phyloP scores from a whole-genome alignment of 1,140 invertebrate genomes.

The Reticulitermes speratus region DNA sequence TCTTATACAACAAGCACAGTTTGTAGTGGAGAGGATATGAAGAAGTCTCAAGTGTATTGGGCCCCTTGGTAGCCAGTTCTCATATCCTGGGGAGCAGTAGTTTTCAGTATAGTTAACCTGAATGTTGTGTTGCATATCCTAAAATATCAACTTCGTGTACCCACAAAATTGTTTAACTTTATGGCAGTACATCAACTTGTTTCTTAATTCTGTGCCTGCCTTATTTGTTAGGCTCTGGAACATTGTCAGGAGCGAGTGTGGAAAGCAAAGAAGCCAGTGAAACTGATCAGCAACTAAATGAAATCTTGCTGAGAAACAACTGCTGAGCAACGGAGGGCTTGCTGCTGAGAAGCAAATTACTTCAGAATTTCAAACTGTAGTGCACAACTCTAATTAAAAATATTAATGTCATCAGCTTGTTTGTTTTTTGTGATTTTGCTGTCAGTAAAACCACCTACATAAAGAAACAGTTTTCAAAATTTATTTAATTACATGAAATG shows the following conservation, averaged over 20 bases:
- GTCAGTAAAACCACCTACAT: neutral
- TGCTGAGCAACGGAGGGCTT: neutral
- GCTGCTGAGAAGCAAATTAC: neutral
- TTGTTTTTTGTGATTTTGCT: neutral
- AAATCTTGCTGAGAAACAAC: neutral
- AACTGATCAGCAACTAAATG: conserved; percentile 28
- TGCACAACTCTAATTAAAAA: neutral
- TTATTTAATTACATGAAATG: neutral
- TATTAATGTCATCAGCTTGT: conserved; percentile 4
- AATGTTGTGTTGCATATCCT: too few relatives aligned
- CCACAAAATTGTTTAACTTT: too few relatives aligned
- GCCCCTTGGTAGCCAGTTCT: too few relatives aligned
- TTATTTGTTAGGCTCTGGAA: conserved; percentile 48
- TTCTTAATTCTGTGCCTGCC: conserved; percentile 27
- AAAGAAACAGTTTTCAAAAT: neutral
- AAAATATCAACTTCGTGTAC: too few relatives aligned
- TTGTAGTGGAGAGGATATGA: too few relatives aligned
- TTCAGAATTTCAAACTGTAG: neutral
- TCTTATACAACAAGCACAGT: too few relatives aligned
- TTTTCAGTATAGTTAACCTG: too few relatives aligned
- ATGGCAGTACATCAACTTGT: neutral
- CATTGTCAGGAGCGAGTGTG: conserved; percentile 52
- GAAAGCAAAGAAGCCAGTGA: conserved; percentile 41
- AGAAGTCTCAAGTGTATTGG: too few relatives aligned
- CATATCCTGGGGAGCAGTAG: too few relatives aligned